Base-by-base conservation (phyloP, 2,113 vertebrate genomes). In the Poicephalus meyeri region DNA sequence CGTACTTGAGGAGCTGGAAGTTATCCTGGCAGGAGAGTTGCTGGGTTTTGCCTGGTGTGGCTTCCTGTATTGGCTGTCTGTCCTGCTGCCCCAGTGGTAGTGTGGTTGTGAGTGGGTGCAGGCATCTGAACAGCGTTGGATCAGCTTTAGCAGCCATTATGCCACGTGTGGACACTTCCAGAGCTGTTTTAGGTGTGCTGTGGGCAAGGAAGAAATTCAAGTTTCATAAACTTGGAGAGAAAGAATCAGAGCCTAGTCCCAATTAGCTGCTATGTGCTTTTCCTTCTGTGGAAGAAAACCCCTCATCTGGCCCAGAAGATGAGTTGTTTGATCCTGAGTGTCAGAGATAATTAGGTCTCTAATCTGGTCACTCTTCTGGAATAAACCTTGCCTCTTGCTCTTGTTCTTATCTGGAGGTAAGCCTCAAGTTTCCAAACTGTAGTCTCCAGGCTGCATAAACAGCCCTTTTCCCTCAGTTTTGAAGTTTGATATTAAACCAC, bases 311-410 rank as follows among this genome's bases (percentile, higher is more conserved):
- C 28, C 44, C 31, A 72, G 41, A 39, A 47, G 44, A 50, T 14
- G 26, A 13, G 4, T 58, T 35, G 74, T 71, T 89, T 91, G 74
- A 41, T 92, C 19, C 0, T 23, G 55, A 64, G 60, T 35, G 21
- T 93, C 44, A 68, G 76, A 77, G 56, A 35, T 12, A 16, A 35
- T 80, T 91, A 44, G 26, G 12, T 3, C 46, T 80, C 35, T 81
- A 41, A 80, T 58, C 64, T 66, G 11, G 37, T 80, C 0, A 0
- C 78, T 76, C n/a, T 37, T 88, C 29, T 69, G 78, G 78, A 93
- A n/a, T 69, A 94, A 94, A 81, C 46, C n/a, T 87, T 89, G 28
- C 52, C 24, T 92, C 44, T 58, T 61, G 41, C 87, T 94, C 58
- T 46, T 72, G 31, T 55, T 68, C 47, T 73, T 0, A 0, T 77